Percentiles rank a stretch among this genome's conserved stretches.
These are phyloP conservation scores for Creontiades dilutus DNA, from an alignment of 2,888 invertebrate genomes.

Conservation along the genomic window DNA sequence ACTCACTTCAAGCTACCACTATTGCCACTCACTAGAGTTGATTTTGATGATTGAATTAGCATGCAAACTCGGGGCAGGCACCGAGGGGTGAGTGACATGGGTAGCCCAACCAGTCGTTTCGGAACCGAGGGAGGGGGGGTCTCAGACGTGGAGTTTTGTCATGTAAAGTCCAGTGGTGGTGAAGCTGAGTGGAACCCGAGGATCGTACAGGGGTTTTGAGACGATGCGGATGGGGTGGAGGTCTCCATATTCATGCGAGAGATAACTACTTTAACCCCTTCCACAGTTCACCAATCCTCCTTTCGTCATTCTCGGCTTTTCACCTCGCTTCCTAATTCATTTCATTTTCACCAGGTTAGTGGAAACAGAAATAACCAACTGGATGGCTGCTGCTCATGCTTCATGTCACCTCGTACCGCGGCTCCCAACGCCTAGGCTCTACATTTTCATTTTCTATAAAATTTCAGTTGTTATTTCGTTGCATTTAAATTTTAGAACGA, in stretches of 20 bases:
- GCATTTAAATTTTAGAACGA: too few relatives aligned
- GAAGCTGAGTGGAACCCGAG: slow-evolving; percentile 23
- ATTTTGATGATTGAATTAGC: slow-evolving; percentile 63
- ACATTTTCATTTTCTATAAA: too few relatives aligned
- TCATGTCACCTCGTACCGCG: too few relatives aligned
- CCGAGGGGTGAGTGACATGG: slow-evolving; percentile 58
- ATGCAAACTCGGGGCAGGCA: slow-evolving; percentile 55
- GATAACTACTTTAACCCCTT: slow-evolving; percentile 49
- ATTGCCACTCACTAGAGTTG: slow-evolving; percentile 42
- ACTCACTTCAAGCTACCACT: background rate
- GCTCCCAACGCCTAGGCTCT: too few relatives aligned
- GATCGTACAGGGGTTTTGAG: slow-evolving; percentile 5
- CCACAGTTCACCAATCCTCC: slow-evolving; percentile 22
- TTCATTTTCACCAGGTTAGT: slow-evolving; percentile 42
- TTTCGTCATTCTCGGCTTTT: slow-evolving; percentile 27
- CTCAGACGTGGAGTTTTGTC: slow-evolving; percentile 60
- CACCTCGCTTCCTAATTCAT: slow-evolving; percentile 38
- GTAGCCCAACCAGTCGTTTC: slow-evolving; percentile 37
- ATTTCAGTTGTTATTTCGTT: too few relatives aligned
- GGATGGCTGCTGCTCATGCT: background rate
- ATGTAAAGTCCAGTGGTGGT: slow-evolving; percentile 57
- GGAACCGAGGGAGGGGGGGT: slow-evolving; percentile 1
- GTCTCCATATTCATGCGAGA: slow-evolving; percentile 52
- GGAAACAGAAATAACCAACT: background rate
- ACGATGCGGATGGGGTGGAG: slow-evolving; percentile 20